A percentile compares a stretch with the other conserved stretches of the same genome.
These are phyloP conservation scores for Sesia bembeciformis DNA, from an alignment of 2,888 invertebrate species.

Conservation along the genomic window DNA sequence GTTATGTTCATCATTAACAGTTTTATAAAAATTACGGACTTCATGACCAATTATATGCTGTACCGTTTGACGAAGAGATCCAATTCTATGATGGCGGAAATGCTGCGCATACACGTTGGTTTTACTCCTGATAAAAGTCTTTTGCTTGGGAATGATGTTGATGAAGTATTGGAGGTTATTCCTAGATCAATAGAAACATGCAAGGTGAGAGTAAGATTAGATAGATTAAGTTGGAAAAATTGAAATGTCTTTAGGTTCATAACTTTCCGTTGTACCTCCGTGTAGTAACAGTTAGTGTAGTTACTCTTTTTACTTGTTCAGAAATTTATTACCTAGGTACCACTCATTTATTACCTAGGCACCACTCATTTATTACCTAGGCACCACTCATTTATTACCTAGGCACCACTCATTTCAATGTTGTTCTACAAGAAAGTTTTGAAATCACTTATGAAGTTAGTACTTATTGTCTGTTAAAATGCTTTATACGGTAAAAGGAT, in stretches of 20 bases:
- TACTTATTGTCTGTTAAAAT: background rate
- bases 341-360: too few species aligned
- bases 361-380: too few species aligned
- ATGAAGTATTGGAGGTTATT: constrained; percentile 66
- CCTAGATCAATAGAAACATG: constrained; percentile 53
- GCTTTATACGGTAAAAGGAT: background rate
- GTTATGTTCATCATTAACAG: constrained; percentile 45
- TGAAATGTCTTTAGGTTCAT: background rate
- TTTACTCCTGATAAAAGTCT: constrained; percentile 66
- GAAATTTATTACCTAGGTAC: too few species aligned
- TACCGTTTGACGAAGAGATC: constrained; percentile 78
- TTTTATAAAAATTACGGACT: constrained; percentile 82
- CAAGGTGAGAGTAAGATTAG: constrained; percentile 31
- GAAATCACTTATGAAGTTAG: too few species aligned
- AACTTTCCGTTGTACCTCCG: background rate
- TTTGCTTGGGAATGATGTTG: constrained; percentile 47
- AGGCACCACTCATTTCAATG: too few species aligned
- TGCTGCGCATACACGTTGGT: constrained; percentile 69
- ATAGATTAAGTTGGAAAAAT: too few species aligned
- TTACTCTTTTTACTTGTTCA: too few species aligned
- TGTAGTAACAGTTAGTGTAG: background rate
- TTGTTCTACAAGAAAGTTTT: too few species aligned
- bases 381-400: too few species aligned
- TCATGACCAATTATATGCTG: constrained; percentile 80
- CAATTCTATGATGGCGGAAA: constrained; percentile 69